A percentile compares a stretch with the other conserved stretches of the same genome.
These are phyloP conservation scores for Luperina testacea DNA, from an alignment of 2,888 invertebrate species.

Conservation along the genomic window DNA sequence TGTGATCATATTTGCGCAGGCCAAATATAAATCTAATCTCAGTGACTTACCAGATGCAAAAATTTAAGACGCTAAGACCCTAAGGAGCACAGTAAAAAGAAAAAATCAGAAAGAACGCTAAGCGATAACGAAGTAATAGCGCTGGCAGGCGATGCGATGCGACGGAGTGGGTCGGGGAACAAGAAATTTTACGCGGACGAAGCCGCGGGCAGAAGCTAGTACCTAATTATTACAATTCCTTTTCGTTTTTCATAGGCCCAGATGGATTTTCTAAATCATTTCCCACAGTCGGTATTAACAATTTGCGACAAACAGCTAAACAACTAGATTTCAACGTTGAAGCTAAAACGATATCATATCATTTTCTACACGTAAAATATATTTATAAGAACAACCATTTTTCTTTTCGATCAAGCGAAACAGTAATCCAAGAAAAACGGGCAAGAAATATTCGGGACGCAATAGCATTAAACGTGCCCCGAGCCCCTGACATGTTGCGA, in stretches of 20 bases:
- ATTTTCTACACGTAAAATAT: constrained; percentile 17
- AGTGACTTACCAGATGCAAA: too few relatives aligned
- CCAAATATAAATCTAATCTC: too few relatives aligned
- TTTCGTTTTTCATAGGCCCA: not conserved
- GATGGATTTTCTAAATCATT: not conserved
- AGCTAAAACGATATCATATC: constrained; percentile 23
- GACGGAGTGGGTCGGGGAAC: not conserved
- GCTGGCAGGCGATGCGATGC: not conserved
- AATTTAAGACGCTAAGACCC: too few relatives aligned
- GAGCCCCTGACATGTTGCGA: constrained; percentile 52
- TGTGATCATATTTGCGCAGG: too few relatives aligned
- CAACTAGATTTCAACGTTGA: not conserved
- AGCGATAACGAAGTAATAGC: not conserved
- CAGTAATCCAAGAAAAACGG: constrained; percentile 41
- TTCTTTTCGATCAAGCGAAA: constrained; percentile 32
- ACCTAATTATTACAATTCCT: not conserved
- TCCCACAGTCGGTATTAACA: not conserved
- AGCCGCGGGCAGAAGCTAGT: not conserved
- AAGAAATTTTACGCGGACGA: too few relatives aligned
- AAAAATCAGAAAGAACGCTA: not conserved
- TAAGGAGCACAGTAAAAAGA: not conserved
- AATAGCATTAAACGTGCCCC: constrained; percentile 52
- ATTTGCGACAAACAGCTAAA: not conserved
- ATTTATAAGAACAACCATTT: constrained; percentile 23
- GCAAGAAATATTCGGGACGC: constrained; percentile 48